These are phyloP conservation scores for Aphaenogaster rudis DNA, from an alignment of 1,140 invertebrate genomes.

Conservation along the genomic window DNA sequence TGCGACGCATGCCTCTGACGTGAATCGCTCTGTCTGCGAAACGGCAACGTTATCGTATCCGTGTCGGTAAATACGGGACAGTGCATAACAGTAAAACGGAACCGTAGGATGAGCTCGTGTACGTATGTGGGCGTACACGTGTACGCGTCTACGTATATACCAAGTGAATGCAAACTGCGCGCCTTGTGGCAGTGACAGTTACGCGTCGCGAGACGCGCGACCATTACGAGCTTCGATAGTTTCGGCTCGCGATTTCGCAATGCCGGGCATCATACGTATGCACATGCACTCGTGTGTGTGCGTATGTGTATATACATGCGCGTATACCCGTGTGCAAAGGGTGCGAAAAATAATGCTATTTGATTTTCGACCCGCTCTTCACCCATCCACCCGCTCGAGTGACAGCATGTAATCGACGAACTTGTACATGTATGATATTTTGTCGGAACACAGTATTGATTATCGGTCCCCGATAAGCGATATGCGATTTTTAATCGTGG, in stretches of 20 bases:
- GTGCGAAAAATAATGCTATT: conserved; percentile 44
- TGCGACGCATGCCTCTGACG: neutral
- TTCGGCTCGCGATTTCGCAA: conserved; percentile 1
- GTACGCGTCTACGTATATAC: neutral
- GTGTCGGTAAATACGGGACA: conserved; percentile 43
- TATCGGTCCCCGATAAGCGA: neutral
- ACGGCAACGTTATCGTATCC: neutral
- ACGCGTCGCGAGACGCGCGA: conserved; percentile 30
- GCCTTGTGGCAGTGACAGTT: conserved; percentile 41
- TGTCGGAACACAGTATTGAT: conserved; percentile 27
- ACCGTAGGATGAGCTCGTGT: conserved; percentile 23
- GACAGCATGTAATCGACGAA: conserved; percentile 34
- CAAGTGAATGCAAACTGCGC: conserved; percentile 11
- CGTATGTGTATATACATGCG: neutral
- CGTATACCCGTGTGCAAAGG: neutral
- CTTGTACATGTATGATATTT: conserved; percentile 15
- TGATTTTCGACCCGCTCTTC: conserved; percentile 5
- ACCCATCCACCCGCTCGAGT: conserved; percentile 11
- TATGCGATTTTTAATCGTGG: neutral
- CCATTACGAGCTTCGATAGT: conserved; percentile 59
- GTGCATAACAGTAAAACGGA: conserved; percentile 47
- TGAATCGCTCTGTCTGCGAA: conserved; percentile 1
- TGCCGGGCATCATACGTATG: neutral
- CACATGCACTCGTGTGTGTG: neutral
- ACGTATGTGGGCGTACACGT: neutral